Evolutionary conservation across 2,113 vertebrate genomes (phyloP).

Genomic region (Cygnus buccinator): DNA sequence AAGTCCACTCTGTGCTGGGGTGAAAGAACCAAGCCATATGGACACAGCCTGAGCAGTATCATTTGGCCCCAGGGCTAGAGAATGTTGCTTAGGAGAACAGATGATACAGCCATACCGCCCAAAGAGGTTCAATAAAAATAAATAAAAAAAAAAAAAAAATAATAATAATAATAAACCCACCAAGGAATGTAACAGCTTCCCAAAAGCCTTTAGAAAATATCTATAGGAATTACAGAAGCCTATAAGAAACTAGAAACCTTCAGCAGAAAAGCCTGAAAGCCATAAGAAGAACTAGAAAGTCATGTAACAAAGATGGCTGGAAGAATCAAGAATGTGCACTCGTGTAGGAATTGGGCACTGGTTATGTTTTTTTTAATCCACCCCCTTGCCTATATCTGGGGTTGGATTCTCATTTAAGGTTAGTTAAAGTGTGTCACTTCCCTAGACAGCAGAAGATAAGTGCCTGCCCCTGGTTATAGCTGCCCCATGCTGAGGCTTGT

Average conservation of each 20-base stretch:
- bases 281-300: not conserved
- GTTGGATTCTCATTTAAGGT: not conserved
- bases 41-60: not conserved
- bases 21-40: not conserved
- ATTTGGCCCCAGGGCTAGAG: not conserved
- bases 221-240: not conserved
- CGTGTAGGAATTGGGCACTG: not conserved
- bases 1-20: not conserved
- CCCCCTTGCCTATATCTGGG: not conserved
- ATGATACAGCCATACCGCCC: not conserved
- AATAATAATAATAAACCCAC: not conserved
- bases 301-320: not conserved
- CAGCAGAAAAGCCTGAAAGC: not conserved
- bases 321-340: accelerated
- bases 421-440: not conserved
- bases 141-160: not conserved
- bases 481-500: not conserved
- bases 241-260: not conserved
- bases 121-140: not conserved
- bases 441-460: not conserved
- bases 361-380: not conserved
- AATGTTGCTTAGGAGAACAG: not conserved
- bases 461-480: not conserved
- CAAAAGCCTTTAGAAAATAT: not conserved
- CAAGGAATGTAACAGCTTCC: not conserved